Percentiles rank a stretch among this genome's conserved stretches.
phyloP scores from a whole-genome alignment of 2,797 vertebrate genomes.

The Sarcoramphus papa region DNA sequence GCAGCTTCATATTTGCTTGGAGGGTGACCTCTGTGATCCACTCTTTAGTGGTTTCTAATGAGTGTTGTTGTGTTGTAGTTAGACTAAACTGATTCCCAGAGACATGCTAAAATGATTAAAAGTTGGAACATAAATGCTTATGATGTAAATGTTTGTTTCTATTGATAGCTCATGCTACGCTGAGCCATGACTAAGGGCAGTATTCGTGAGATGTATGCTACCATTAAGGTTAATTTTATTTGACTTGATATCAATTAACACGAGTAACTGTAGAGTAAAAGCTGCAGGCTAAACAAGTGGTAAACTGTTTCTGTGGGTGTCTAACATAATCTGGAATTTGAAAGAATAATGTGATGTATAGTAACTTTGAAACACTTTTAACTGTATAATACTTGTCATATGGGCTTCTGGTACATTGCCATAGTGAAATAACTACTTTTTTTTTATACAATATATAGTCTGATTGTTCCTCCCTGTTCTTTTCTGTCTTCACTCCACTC shows the following conservation, averaged over 20 bases:
- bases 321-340: not conserved
- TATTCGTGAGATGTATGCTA: not conserved
- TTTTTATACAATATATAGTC: not conserved
- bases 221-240: not conserved
- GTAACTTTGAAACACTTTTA: not conserved
- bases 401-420: not conserved
- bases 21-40: not conserved
- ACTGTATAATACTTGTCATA: not conserved
- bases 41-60: not conserved
- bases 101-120: not conserved
- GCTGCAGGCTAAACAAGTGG: not conserved
- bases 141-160: not conserved
- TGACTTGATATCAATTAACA: not conserved
- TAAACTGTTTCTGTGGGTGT: not conserved
- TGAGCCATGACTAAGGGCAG: not conserved
- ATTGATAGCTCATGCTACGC: not conserved
- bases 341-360: not conserved
- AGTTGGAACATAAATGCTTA: not conserved
- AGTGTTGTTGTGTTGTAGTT: not conserved
- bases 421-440: not conserved
- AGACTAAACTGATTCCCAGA: not conserved
- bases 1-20: not conserved
- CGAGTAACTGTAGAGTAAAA: not conserved
- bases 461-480: not conserved
- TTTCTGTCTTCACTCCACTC: not conserved